Base-by-base conservation (phyloP, 2,113 vertebrate species). In the Sinosuthora webbiana region DNA sequence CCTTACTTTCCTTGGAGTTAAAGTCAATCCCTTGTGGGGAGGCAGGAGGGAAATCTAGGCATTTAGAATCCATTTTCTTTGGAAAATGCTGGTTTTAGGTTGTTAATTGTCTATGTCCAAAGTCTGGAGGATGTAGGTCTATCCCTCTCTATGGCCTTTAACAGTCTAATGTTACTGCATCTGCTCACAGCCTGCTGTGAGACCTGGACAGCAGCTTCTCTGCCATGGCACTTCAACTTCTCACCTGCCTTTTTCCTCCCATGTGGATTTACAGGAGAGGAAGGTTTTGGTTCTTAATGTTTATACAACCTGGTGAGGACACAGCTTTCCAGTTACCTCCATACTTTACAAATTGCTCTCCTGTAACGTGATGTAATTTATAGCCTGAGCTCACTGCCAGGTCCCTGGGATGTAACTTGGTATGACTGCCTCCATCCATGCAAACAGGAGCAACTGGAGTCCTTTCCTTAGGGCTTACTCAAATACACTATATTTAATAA, bases 401-500 rank as follows among this genome's bases (percentile, higher is more conserved):
- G 68, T 93, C 80, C 71, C 35, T 71, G 28, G 68, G 53, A 97
- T 92, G 77, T 92, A 87, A 84, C 94, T 82, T 82, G 69, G 90
- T 84, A 64, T 62, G 65, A 24, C 89, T 87, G 78, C 35, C 35
- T 94, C 83, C 83, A 60, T 57, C 69, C 83, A 62, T 39, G 69
- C 86, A 87, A 94, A 91, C 86, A 73, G 91, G 60, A 96, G 70
- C 86, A 94, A 96, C 73, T 91, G 81, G 87, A 95, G 91, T 31
- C 86, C 89, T 94, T 91, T 89, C 95, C 91, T 92, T 41, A 94
- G 91, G 96, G 94, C 91, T 96, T 94, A 94, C 94, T 85, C 89
- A 91, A 96, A 96, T 94, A 89, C 86, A 89, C 94, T 94, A 96
- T 94, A 97, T 95, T 97, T 96, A 96, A 96, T 96, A 96, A 93